Conservation (phyloP, 1,140 invertebrate genomes). For the Drosophila guanche region DNA sequence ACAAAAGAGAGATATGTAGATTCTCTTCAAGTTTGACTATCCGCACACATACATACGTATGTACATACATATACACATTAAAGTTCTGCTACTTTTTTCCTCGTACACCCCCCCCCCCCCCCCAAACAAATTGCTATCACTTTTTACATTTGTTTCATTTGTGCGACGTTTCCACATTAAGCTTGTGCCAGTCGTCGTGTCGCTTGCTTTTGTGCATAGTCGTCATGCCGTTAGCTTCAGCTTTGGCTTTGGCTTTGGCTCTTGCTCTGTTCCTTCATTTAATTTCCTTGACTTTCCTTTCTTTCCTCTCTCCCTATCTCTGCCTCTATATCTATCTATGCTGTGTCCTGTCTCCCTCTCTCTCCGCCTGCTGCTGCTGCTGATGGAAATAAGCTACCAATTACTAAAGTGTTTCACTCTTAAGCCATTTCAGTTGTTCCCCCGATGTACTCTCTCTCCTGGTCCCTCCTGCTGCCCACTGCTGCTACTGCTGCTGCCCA, state of each 20-base stretch:
- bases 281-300: conserved; percentile 10
- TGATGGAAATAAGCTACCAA: conserved; percentile 76
- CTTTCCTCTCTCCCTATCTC: neutral
- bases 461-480: no score
- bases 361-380: conserved; percentile 2
- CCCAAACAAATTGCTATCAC: conserved; percentile 14
- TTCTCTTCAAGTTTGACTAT: conserved; percentile 21
- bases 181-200: conserved; percentile 51
- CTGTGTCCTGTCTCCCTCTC: no score
- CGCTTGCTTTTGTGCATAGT: conserved; percentile 72
- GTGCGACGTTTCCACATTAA: conserved; percentile 73
- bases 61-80: conserved; percentile 16
- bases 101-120: neutral
- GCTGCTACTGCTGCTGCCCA: no score
- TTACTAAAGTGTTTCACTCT: conserved; percentile 77
- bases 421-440: conserved; percentile 38
- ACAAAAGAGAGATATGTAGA: conserved; percentile 28
- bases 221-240: conserved; percentile 70
- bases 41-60: conserved; percentile 24
- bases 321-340: neutral
- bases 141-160: conserved; percentile 75
- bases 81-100: conserved; percentile 37
- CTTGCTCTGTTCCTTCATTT: conserved; percentile 8
- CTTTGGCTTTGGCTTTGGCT: conserved; percentile 29
- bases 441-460: no score